Percentiles rank a stretch among this genome's conserved stretches.
Conservation (phyloP, 1,140 invertebrate genomes). For the Trachymyrmex cornetzi region DNA sequence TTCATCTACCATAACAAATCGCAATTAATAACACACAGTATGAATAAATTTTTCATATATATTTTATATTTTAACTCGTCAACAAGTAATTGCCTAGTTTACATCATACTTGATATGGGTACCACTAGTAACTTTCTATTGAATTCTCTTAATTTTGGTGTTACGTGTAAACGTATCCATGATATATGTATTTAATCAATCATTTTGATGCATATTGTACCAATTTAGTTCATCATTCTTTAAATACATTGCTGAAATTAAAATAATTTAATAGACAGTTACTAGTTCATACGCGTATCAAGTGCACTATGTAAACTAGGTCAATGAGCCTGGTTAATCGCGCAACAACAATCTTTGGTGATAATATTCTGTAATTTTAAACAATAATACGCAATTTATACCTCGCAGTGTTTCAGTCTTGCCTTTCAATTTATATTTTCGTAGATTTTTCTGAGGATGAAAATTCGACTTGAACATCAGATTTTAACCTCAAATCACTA, state of each 20-base stretch:
- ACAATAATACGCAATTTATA: background rate
- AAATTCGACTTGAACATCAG: background rate
- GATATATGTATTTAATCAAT: no score
- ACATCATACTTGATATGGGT: no score
- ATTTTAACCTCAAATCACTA: background rate
- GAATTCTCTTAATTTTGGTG: no score
- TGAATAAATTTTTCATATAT: background rate
- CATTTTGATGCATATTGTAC: no score
- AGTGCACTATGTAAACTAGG: no score
- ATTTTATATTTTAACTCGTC: background rate
- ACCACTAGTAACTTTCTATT: no score
- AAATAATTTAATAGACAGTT: no score
- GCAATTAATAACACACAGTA: background rate
- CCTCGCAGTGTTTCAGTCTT: background rate
- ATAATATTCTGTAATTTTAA: background rate
- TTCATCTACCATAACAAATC: conserved; percentile 59
- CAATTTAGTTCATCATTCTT: no score
- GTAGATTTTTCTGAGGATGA: background rate
- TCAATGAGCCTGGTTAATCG: background rate
- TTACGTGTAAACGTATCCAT: no score
- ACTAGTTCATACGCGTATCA: no score
- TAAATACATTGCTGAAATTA: no score
- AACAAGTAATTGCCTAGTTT: background rate
- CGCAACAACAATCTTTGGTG: background rate
- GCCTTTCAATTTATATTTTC: background rate